Conservation (phyloP, 2,797 vertebrate species). For the Diplodus puntazzo region DNA sequence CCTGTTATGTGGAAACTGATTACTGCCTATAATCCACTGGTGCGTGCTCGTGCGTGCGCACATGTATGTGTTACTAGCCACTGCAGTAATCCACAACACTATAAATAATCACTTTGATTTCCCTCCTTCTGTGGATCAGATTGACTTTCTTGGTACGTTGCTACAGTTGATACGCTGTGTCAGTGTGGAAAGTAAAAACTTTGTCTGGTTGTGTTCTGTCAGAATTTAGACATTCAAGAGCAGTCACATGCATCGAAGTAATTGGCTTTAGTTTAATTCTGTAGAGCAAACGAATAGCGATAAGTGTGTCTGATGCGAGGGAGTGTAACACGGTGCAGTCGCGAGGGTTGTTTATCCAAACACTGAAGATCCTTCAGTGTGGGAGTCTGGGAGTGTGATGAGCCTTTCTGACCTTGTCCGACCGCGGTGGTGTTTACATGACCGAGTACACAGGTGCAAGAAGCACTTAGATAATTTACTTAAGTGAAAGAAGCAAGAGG, state of each 20-base stretch:
- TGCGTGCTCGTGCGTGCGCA: slow-evolving; percentile 30
- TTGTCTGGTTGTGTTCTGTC: not conserved
- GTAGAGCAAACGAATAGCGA: not conserved
- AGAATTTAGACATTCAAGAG: not conserved
- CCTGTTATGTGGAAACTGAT: slow-evolving; percentile 85
- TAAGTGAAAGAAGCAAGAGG: too few relatives aligned
- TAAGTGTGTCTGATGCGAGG: not conserved
- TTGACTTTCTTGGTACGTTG: slow-evolving; percentile 45
- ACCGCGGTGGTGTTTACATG: slow-evolving; percentile 7
- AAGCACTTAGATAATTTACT: too few relatives aligned
- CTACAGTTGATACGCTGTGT: slow-evolving; percentile 1
- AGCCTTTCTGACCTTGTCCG: slow-evolving; percentile 14
- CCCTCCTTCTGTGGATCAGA: slow-evolving; percentile 51
- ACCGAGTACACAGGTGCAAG: not conserved
- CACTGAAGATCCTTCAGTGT: not conserved
- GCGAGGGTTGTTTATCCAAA: not conserved
- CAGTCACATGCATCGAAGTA: not conserved
- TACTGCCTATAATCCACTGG: slow-evolving; percentile 82
- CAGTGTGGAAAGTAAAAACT: slow-evolving; percentile 21
- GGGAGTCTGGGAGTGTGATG: not conserved
- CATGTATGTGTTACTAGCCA: slow-evolving; percentile 55
- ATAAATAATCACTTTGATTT: slow-evolving; percentile 83
- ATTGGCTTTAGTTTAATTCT: not conserved
- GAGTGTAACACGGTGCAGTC: not conserved
- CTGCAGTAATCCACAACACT: slow-evolving; percentile 77